Evolutionary conservation across 92 coral and sea anemone species (phyloP).

Genomic region (Umimayanthus kanabou): DNA sequence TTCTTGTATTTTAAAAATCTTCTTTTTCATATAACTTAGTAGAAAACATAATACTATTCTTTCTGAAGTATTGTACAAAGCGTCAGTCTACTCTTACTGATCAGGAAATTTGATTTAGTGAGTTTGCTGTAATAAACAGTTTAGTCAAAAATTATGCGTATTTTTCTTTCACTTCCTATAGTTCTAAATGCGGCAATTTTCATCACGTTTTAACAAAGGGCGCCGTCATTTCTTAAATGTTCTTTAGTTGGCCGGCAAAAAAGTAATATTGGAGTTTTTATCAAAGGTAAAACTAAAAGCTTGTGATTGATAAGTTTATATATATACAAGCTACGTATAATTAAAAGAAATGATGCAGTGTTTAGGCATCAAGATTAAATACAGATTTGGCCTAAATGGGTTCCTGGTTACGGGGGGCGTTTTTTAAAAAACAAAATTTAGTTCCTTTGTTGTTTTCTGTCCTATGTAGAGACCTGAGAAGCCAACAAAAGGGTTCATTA

Average conservation of each 20-base stretch:
- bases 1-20: background rate
- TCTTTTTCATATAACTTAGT: background rate
- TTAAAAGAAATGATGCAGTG: background rate
- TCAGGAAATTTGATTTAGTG: background rate
- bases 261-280: background rate
- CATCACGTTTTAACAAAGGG: background rate
- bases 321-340: background rate
- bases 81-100: background rate
- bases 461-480: too few species aligned
- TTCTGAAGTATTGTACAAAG: background rate
- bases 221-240: background rate
- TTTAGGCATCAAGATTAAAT: background rate
- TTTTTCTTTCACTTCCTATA: background rate
- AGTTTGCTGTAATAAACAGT: background rate
- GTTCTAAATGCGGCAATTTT: background rate
- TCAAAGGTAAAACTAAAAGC: background rate
- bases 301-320: background rate
- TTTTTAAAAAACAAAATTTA: too few species aligned
- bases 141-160: background rate
- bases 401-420: background rate
- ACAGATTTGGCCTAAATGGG: background rate
- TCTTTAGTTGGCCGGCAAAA: background rate
- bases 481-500: background rate
- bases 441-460: background rate
- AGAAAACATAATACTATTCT: background rate